Base-by-base conservation (phyloP, 2,113 vertebrate genomes). In the Stigmatopora nigra region DNA sequence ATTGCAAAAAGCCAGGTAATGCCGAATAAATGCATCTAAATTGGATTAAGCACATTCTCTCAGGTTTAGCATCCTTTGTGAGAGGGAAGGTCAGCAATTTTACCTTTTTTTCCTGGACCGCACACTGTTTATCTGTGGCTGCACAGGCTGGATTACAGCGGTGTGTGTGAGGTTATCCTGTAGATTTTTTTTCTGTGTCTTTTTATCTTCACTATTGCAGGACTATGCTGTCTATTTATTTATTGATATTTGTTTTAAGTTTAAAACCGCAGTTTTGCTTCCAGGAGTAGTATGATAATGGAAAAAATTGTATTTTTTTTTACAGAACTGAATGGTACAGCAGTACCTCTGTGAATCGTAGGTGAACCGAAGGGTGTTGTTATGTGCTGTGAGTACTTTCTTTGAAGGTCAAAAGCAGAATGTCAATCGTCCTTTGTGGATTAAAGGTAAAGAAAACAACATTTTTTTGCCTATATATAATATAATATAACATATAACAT, bases 21-120 rank as follows among this genome's bases (percentile, higher is more conserved):
- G 16, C 5, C 62, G 61, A 44, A 36, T 71, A 48, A 22, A 15
- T 16, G 58, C 22, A 38, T 69, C 64, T 55, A 67, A 87, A 88
- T 82, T 47, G 70, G 84, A 84, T 89, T 86, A 84, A 70, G 31
- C 4, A 7, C 58, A 64, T 82, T 78, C 74, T 75, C 70, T 77
- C 79, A 72, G 73, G 80, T 86, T 77, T 71, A 78, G 72, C 59
- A 78, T 55, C 64, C 57, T 51, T 44, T 75, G 73, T 71, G 63
- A 7, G 1, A 65, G 52, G 52, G 59, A 17, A 31, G 49, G 63
- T 47, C 61, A 68, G 64, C 65, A 41, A 19, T 45, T 13, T 8
- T 69, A 63, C 41, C 62, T 47, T 57, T 60, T 60, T 46, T 60
- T 46, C 47, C 45, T 0, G 48, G 53, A 58, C 67, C 65, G 45